phyloP scores from a whole-genome alignment of 2,797 vertebrate species.

The Sus cebifrons region DNA sequence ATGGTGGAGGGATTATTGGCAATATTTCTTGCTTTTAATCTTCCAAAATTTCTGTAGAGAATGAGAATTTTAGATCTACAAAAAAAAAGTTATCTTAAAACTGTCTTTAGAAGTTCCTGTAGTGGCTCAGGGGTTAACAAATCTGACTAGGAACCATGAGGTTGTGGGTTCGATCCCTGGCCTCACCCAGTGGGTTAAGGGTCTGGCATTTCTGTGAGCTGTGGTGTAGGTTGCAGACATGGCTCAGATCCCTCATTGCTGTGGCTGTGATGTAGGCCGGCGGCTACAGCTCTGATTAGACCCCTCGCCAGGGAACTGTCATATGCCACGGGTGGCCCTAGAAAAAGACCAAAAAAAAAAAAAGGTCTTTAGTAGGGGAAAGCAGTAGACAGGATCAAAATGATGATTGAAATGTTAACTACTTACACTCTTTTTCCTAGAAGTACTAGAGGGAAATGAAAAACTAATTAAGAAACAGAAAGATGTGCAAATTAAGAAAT shows the following conservation, averaged over 20 bases:
- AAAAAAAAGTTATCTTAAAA: background rate
- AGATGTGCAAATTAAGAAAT: background rate
- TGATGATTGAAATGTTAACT: background rate
- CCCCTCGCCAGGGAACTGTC: no score
- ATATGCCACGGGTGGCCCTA: no score
- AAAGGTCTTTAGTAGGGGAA: background rate
- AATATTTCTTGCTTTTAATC: background rate
- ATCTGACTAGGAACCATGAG: no score
- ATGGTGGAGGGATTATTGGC: background rate
- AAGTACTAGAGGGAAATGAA: background rate
- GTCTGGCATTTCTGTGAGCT: no score
- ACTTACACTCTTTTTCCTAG: background rate
- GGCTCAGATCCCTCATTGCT: no score
- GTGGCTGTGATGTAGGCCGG: no score
- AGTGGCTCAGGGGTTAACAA: no score
- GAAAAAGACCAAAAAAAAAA: no score
- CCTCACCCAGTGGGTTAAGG: no score
- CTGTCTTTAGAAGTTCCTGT: background rate
- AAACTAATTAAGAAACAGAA: background rate
- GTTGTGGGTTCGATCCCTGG: no score
- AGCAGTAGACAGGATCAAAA: background rate
- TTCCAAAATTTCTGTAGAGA: conserved; percentile 52
- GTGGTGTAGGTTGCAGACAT: no score
- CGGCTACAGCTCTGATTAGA: no score
- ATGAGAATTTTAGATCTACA: background rate